Conservation (phyloP, 2,888 invertebrate species). For the Rhaphigaster nebulosa region DNA sequence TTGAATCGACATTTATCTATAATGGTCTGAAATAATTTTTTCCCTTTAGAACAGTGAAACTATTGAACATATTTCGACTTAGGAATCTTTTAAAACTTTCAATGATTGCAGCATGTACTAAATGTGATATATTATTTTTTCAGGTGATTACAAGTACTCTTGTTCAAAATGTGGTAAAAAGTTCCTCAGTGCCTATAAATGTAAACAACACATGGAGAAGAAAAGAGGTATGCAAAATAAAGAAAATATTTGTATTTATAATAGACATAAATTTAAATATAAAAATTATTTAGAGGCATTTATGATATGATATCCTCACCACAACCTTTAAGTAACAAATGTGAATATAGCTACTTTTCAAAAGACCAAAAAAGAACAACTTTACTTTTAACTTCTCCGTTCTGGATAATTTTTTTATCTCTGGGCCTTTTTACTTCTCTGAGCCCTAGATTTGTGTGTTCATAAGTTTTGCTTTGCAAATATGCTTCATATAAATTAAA, state of each 20-base stretch:
- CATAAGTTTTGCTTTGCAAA: too few relatives aligned
- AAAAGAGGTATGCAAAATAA: slow-evolving; percentile 53
- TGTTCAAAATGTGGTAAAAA: slow-evolving; percentile 64
- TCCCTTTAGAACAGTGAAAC: background rate
- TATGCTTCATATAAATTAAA: too few relatives aligned
- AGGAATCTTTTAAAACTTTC: background rate
- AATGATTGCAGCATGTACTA: background rate
- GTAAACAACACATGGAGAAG: slow-evolving; percentile 39
- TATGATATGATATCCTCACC: too few relatives aligned
- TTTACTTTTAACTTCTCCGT: too few relatives aligned
- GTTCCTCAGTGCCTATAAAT: slow-evolving; percentile 62
- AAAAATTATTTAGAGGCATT: too few relatives aligned
- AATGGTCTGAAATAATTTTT: background rate
- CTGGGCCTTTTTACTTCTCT: too few relatives aligned
- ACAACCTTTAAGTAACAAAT: too few relatives aligned
- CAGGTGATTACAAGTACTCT: slow-evolving; percentile 64
- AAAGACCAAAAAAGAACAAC: too few relatives aligned
- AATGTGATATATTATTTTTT: slow-evolving; percentile 39
- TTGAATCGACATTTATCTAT: background rate
- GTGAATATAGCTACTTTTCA: too few relatives aligned
- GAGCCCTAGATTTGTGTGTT: too few relatives aligned
- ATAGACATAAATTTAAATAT: background rate
- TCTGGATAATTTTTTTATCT: too few relatives aligned
- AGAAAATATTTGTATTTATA: background rate
- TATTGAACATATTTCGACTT: background rate